Evolutionary conservation across 2,888 invertebrate genomes (phyloP), one percentile per base, ranked within the genome.

Genomic region (Ennomos erosarius): DNA sequence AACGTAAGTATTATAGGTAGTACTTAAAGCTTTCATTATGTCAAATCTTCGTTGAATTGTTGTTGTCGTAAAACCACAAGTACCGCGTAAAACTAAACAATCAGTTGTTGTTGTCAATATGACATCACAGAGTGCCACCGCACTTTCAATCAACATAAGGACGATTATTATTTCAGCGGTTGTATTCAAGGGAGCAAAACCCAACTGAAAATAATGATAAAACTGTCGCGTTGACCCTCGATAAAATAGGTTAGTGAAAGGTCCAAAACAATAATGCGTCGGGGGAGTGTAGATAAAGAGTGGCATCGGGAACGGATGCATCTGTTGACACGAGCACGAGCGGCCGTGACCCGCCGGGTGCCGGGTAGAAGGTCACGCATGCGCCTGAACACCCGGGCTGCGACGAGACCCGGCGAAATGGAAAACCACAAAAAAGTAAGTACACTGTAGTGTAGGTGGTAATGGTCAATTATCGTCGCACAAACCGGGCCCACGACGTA

Each of bases 291-390:
- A 53, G 45, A 48, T 43, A 39, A 44, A 43, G 46, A 40, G 51
- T 36, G 37, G 34, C 42, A 47, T 45, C 43, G 57, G 37, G 53
- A 13, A 34, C 67, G 67, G 67, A 66, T 67, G 70, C 67, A 70
- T 68, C 66, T 70, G 71, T 65, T 68, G 71, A 71, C 66, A 66
- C 49, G 35, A 39, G 62, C 43, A 44, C 53, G 52, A 59, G 58
- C 64, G 69, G 55, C 58, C 60, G 54, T 61, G 61, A 61, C 64
- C 64, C 48, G 58, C 26, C 26, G 26, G 26, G 26, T 26, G 49
- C 47, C 37, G 35, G 45, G 38, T 11, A 13, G 51, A 47, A 50
- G 62, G 59, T 62, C 71, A 69, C 74, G 66, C 65, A 67, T 71
- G 70, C 58, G 46, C 37, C 37, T 34, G 42, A 12, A 42, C 58